Evolutionary conservation across 2,888 invertebrate species (phyloP), one percentile per base, ranked within the genome.

Genomic region (Polietes domitor): DNA sequence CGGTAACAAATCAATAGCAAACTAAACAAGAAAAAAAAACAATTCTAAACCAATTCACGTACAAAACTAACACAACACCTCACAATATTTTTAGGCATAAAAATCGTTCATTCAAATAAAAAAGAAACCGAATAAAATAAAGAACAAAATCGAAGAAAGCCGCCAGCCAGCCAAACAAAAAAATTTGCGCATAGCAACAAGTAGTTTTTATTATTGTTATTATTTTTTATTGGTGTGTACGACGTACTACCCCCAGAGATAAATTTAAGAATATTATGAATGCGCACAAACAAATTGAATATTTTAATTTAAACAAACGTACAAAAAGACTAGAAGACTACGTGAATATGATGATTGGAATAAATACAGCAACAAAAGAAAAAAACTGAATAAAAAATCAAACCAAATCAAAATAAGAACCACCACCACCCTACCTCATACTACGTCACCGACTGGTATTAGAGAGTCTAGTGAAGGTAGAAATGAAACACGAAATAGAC

Each of bases 131-230:
- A 58, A 7, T 15, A 21, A 77, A 50, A 53, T 78, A 21, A 58
- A 24, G 58, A 58, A 58, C n/a, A 6, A 19, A 50, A 50, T 2
- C n/a, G 19, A 50, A 50, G 50, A 43, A 61, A 74, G 61, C 47
- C 43, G 26, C 10, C 2, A 65, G 43, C 7, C 17, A n/a, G n/a
- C n/a, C n/a, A n/a, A 37, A 37, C 37, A 37, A 37, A 37, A 37
- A n/a, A 75, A 17, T 43, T 50, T 73, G 77, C 43, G 83, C 77
- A 74, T 83, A 77, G 83, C 80, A 83, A 83, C 83, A 83, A 83
- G 80, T 83, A 71, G 80, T 75, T 74, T 43, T n/a, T 53, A 5
- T 47, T 1, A 61, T 70, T 71, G 28, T 15, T 37, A 32, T 63
- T 15, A 61, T 4, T n/a, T n/a, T n/a, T n/a, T n/a, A n/a, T n/a